A percentile compares a stretch with the other conserved stretches of the same genome.
phyloP scores from a whole-genome alignment of 2,797 vertebrate species.

The Rhyacichthys aspro region DNA sequence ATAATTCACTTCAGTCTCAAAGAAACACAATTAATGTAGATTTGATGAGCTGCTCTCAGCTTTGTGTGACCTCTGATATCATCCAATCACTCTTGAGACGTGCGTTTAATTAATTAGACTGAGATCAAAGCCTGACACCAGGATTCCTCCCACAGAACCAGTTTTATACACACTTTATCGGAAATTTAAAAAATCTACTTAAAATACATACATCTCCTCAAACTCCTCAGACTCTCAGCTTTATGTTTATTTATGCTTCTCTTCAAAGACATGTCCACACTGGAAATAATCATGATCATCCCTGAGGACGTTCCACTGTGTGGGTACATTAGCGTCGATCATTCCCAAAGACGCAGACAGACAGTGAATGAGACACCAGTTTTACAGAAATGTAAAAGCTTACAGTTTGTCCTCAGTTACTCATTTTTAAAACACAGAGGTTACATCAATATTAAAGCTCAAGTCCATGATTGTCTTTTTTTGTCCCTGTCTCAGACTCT shows the following conservation, averaged over 20 bases:
- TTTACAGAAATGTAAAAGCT: no score
- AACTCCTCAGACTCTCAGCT: slow-evolving; percentile 43
- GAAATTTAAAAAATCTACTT: slow-evolving; percentile 17
- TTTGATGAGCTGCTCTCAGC: slow-evolving; percentile 39
- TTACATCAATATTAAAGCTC: no score
- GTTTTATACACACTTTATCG: slow-evolving; percentile 20
- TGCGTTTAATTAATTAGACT: slow-evolving; percentile 47
- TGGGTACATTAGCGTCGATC: no score
- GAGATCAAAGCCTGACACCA: slow-evolving; percentile 57
- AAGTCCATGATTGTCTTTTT: no score
- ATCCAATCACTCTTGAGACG: slow-evolving; percentile 44
- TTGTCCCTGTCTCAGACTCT: no score
- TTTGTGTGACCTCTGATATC: slow-evolving; percentile 32
- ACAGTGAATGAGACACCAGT: no score
- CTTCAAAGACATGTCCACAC: slow-evolving; percentile 70
- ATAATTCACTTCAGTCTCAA: slow-evolving; percentile 17
- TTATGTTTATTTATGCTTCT: slow-evolving; percentile 69
- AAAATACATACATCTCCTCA: no score
- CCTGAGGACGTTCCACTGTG: slow-evolving; percentile 13
- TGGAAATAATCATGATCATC: slow-evolving; percentile 9
- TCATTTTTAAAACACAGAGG: no score
- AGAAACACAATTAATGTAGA: slow-evolving; percentile 25
- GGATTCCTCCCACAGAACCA: slow-evolving; percentile 26
- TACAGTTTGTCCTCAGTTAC: no score
- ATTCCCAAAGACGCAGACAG: no score